These are phyloP conservation scores for Pollenia labialis DNA, from an alignment of 2,888 invertebrate species.

Conservation along the genomic window DNA sequence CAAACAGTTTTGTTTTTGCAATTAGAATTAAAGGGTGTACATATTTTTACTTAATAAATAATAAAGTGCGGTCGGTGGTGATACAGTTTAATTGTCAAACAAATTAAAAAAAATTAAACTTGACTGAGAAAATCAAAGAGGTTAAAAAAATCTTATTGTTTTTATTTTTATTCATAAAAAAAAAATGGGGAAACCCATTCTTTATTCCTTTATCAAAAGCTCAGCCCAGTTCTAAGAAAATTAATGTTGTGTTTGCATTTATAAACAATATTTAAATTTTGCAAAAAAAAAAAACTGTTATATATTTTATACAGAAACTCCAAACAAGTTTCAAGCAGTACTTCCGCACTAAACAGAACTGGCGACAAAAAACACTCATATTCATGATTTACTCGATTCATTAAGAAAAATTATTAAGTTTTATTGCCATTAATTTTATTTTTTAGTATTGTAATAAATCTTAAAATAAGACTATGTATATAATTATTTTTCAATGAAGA, in stretches of 20 bases:
- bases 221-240: slow-evolving; percentile 31
- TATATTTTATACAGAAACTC: slow-evolving; percentile 22
- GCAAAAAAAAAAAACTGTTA: slow-evolving; percentile 1
- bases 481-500: no score
- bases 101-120: slow-evolving; percentile 29
- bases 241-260: neutral
- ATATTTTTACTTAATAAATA: slow-evolving; percentile 1
- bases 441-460: slow-evolving; percentile 10
- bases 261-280: neutral
- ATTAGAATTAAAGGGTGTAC: slow-evolving; percentile 60
- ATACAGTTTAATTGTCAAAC: neutral
- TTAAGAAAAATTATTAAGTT: no score
- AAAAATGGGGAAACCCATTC: slow-evolving; percentile 27
- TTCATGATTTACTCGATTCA: neutral
- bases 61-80: neutral
- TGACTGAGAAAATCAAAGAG: slow-evolving; percentile 30
- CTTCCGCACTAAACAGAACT: slow-evolving; percentile 8
- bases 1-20: slow-evolving; percentile 61
- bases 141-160: neutral
- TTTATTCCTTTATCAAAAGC: slow-evolving; percentile 5
- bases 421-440: neutral
- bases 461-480: no score
- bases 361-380: neutral
- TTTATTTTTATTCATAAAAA: neutral
- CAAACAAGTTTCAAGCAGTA: slow-evolving; percentile 27